phyloP scores from a whole-genome alignment of 2,113 vertebrate species.

The Silurus asotus region DNA sequence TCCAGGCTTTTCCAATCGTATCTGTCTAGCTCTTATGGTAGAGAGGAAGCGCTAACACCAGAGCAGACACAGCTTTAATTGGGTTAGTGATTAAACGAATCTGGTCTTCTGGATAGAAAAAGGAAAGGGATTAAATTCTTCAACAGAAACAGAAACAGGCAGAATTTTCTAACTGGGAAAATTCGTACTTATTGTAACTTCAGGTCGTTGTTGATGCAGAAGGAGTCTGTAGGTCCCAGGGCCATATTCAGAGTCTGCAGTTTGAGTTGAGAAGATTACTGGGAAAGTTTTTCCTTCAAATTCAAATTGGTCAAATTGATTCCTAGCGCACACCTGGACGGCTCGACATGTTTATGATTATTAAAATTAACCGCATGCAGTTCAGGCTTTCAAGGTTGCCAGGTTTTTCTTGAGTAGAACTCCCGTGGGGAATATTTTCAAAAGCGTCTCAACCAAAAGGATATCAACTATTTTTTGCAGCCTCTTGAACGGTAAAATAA shows the following conservation, averaged over 20 bases:
- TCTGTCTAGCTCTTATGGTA: slow-evolving; percentile 41
- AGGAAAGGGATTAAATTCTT: slow-evolving; percentile 73
- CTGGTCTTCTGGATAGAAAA: slow-evolving; percentile 65
- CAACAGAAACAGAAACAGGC: slow-evolving; percentile 55
- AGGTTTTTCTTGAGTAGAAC: not conserved
- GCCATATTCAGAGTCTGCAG: not conserved
- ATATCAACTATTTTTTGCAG: not conserved
- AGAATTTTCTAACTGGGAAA: not conserved
- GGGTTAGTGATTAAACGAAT: slow-evolving; percentile 86
- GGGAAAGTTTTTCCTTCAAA: not conserved
- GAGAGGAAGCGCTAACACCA: slow-evolving; percentile 69
- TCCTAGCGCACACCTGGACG: not conserved
- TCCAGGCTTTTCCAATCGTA: slow-evolving; percentile 28
- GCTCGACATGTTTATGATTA: not conserved
- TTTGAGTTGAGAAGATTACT: not conserved
- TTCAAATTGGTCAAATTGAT: not conserved
- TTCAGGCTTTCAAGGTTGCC: not conserved
- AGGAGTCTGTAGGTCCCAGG: not conserved
- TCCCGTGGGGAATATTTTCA: not conserved
- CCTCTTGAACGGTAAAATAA: not conserved
- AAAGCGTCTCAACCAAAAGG: not conserved
- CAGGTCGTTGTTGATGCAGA: not conserved
- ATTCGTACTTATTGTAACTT: not conserved
- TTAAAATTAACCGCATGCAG: not conserved
- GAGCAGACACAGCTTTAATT: slow-evolving; percentile 79